These are phyloP conservation scores for Psettodes erumei DNA, from an alignment of 2,113 vertebrate species.

Conservation along the genomic window DNA sequence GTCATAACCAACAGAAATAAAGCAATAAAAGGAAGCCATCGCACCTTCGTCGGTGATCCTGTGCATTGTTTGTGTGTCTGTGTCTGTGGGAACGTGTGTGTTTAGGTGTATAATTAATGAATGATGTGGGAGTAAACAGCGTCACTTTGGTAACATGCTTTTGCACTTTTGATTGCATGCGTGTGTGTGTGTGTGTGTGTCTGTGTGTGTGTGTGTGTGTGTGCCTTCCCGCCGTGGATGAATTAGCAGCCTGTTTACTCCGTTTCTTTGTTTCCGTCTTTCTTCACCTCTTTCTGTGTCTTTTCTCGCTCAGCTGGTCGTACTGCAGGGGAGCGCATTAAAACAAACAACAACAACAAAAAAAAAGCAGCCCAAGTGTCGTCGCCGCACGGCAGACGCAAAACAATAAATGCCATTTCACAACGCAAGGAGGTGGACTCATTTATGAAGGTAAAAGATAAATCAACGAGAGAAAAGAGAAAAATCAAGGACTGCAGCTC, in stretches of 20 bases:
- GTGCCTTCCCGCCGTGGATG: conserved; percentile 30
- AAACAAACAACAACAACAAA: too few relatives aligned
- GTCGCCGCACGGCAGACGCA: not conserved
- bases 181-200: conserved; percentile 4
- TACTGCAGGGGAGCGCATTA: not conserved
- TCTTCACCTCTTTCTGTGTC: not conserved
- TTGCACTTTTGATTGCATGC: conserved; percentile 91
- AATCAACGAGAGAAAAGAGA: not conserved
- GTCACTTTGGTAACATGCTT: conserved; percentile 92
- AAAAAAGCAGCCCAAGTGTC: too few relatives aligned
- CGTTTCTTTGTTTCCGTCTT: not conserved
- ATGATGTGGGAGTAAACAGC: conserved; percentile 89
- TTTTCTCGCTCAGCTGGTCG: not conserved
- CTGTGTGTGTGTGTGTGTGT: not conserved
- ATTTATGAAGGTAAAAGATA: not conserved
- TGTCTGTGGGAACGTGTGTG: conserved; percentile 39
- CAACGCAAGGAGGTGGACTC: not conserved
- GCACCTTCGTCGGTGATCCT: not conserved
- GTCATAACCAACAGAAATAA: not conserved
- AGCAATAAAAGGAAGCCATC: not conserved
- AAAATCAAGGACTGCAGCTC: not conserved
- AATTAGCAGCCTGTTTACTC: conserved; percentile 28
- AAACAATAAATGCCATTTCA: not conserved
- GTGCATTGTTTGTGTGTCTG: conserved; percentile 15
- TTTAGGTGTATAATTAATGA: conserved; percentile 84